phyloP scores from a whole-genome alignment of 2,888 invertebrate genomes.

The Drosophila demipolita region DNA sequence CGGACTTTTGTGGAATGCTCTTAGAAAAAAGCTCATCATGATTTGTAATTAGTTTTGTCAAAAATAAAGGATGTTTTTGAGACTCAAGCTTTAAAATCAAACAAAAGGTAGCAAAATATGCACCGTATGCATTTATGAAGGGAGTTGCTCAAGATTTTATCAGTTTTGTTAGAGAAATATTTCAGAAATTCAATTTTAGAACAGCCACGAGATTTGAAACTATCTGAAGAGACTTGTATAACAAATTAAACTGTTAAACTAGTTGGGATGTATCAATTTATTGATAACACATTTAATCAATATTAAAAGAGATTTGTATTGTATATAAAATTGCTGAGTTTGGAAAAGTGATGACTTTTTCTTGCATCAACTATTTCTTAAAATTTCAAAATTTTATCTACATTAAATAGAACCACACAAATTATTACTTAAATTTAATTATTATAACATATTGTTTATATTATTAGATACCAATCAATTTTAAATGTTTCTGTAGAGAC shows the following conservation, averaged over 20 bases:
- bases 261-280: background rate
- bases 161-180: background rate
- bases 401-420: background rate
- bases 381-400: background rate
- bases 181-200: background rate
- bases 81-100: background rate
- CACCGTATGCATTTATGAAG: background rate
- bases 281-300: background rate
- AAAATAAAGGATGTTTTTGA: no score
- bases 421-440: background rate
- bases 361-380: background rate
- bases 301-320: background rate
- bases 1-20: conserved; percentile 24
- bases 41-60: conserved; percentile 7
- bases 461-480: background rate
- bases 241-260: background rate
- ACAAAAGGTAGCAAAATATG: background rate
- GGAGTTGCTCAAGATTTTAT: background rate
- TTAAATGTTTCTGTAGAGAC: background rate
- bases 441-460: background rate
- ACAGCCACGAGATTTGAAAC: background rate
- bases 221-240: background rate
- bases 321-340: background rate
- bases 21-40: conserved; percentile 1
- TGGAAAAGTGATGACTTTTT: background rate